These are phyloP conservation scores for Phymorhynchus buccinoides DNA, from an alignment of 1,140 invertebrate species.

Conservation along the genomic window DNA sequence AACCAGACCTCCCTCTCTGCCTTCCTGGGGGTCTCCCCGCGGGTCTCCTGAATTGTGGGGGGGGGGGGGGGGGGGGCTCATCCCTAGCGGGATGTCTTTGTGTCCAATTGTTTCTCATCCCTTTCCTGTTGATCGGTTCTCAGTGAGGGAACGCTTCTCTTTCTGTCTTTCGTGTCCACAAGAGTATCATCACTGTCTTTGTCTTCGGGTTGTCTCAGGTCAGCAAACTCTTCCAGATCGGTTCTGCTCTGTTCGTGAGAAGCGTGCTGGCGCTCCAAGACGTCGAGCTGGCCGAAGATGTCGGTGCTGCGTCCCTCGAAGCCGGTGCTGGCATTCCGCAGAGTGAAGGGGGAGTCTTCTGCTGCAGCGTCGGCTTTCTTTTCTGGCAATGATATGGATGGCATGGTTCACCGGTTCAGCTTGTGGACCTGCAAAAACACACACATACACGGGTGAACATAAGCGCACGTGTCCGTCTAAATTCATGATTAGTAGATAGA, in stretches of 20 bases:
- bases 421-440: neutral
- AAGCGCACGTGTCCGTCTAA: neutral
- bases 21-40: conserved; percentile 30
- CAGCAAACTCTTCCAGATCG: conserved; percentile 6
- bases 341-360: conserved; percentile 33
- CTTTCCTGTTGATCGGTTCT: neutral
- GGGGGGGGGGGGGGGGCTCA: conserved; percentile 26
- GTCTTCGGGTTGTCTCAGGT: neutral
- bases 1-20: neutral
- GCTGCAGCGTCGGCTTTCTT: neutral
- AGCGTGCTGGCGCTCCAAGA: conserved; percentile 57
- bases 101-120: neutral
- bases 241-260: conserved; percentile 45
- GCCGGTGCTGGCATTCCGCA: conserved; percentile 33
- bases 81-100: conserved; percentile 1
- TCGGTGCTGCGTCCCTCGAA: conserved; percentile 51
- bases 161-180: too few relatives aligned
- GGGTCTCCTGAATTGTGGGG: conserved; percentile 14
- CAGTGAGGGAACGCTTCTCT: neutral
- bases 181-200: neutral
- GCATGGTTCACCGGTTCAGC: conserved; percentile 6
- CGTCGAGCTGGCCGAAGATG: conserved; percentile 54
- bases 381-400: neutral
- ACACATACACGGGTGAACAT: neutral
- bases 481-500: too few relatives aligned